phyloP scores from a whole-genome alignment of 1,140 invertebrate species.

The Lordiphosa collinella region DNA sequence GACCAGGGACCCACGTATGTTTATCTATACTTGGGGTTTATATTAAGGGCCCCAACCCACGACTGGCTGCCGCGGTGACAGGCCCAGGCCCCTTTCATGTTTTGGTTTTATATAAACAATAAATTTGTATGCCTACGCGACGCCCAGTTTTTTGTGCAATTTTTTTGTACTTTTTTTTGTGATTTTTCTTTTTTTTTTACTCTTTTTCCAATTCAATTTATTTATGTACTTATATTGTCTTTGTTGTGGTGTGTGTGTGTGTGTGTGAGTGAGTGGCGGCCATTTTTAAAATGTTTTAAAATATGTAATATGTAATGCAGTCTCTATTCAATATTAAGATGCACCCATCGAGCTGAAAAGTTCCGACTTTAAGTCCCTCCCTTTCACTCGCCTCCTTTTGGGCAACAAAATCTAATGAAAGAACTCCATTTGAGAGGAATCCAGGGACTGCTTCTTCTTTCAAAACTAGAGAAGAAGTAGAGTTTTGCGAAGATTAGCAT shows the following conservation, averaged over 20 bases:
- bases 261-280: conserved; percentile 7
- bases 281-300: conserved; percentile 5
- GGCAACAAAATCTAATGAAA: no score
- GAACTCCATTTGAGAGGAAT: no score
- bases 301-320: not conserved
- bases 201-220: not conserved
- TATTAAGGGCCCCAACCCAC: conserved; percentile 23
- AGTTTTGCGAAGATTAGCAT: no score
- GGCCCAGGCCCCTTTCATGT: no score
- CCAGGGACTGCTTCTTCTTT: no score
- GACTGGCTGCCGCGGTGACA: no score
- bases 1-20: conserved; percentile 4
- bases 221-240: conserved; percentile 8
- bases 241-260: not conserved
- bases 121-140: conserved; percentile 67
- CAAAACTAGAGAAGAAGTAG: no score
- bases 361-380: no score
- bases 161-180: conserved; percentile 21
- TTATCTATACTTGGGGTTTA: conserved; percentile 51
- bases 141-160: conserved; percentile 56
- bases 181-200: conserved; percentile 10
- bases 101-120: conserved; percentile 50
- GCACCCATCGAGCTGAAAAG: no score
- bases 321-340: no score
- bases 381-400: no score